Conservation (phyloP, 2,113 vertebrate species). For the Seriola quinqueradiata region DNA sequence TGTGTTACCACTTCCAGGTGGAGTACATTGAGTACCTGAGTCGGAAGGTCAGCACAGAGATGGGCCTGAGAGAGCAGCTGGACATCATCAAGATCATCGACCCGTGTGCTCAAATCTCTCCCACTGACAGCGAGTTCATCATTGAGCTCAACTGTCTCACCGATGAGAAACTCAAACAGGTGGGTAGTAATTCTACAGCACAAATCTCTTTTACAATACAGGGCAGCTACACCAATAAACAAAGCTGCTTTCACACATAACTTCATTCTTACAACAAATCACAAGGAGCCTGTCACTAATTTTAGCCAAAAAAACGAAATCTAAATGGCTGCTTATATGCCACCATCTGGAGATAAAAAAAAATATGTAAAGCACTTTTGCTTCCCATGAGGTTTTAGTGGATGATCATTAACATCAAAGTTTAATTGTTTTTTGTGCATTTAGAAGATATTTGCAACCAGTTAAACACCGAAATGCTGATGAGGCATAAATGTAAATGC, state of each 20-base stretch:
- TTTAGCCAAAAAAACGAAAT: too few relatives aligned
- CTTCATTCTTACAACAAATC: not conserved
- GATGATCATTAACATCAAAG: too few relatives aligned
- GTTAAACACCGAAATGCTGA: too few relatives aligned
- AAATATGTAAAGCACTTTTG: too few relatives aligned
- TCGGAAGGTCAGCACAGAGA: conserved; percentile 98
- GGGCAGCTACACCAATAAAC: too few relatives aligned
- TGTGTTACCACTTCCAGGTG: conserved; percentile 84
- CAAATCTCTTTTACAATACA: not conserved
- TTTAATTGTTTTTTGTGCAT: too few relatives aligned
- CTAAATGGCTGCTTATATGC: too few relatives aligned
- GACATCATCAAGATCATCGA: conserved; percentile 99
- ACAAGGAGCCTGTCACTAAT: too few relatives aligned
- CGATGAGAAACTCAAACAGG: conserved; percentile 98
- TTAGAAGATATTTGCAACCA: too few relatives aligned
- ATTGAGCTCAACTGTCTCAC: conserved; percentile 99
- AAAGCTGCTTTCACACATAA: not conserved
- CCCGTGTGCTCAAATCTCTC: conserved; percentile 96
- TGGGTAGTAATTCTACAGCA: conserved; percentile 66
- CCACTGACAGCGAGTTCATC: conserved; percentile 99
- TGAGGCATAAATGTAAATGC: too few relatives aligned
- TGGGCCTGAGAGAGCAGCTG: conserved; percentile 98
- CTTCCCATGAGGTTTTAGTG: too few relatives aligned
- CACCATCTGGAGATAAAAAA: too few relatives aligned
- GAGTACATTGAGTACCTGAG: conserved; percentile 99